These are phyloP conservation scores for Steinernema scapterisci DNA, from an alignment of 2,888 invertebrate genomes.

Conservation along the genomic window DNA sequence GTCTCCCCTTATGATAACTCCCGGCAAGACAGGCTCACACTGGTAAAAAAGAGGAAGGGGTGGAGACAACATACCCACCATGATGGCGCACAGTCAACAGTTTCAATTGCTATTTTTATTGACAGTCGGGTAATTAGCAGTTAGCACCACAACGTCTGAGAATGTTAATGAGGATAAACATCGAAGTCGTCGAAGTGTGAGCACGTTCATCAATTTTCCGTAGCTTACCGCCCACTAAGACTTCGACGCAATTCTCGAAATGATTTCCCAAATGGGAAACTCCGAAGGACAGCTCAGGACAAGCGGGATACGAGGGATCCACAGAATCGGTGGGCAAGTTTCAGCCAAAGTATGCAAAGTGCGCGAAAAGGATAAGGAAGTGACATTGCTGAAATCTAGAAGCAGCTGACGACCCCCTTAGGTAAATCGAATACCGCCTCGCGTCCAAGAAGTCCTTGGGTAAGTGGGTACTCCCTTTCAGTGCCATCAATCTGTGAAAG, in stretches of 20 bases:
- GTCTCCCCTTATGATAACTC: not conserved
- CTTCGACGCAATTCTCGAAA: not conserved
- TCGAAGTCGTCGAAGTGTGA: not conserved
- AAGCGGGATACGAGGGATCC: not conserved
- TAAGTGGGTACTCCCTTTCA: not conserved
- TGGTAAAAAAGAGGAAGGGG: too few species aligned
- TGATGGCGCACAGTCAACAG: not conserved
- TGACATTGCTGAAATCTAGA: too few species aligned
- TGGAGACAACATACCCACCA: too few species aligned
- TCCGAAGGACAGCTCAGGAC: not conserved
- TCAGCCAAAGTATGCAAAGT: not conserved
- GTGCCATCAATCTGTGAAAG: constrained; percentile 21
- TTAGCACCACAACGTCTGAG: not conserved
- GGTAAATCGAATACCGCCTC: constrained; percentile 14
- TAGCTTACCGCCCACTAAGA: constrained; percentile 4
- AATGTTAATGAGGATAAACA: constrained; percentile 22
- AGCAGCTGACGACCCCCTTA: not conserved
- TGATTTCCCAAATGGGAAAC: not conserved
- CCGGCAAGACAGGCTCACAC: not conserved
- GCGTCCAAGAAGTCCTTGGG: not conserved
- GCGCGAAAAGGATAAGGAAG: too few species aligned
- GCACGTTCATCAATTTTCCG: not conserved
- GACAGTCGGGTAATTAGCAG: constrained; percentile 9
- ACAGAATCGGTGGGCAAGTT: not conserved
- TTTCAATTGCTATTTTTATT: constrained; percentile 24